phyloP scores from a whole-genome alignment of 2,888 invertebrate species.

The Opisthograptis luteolata region DNA sequence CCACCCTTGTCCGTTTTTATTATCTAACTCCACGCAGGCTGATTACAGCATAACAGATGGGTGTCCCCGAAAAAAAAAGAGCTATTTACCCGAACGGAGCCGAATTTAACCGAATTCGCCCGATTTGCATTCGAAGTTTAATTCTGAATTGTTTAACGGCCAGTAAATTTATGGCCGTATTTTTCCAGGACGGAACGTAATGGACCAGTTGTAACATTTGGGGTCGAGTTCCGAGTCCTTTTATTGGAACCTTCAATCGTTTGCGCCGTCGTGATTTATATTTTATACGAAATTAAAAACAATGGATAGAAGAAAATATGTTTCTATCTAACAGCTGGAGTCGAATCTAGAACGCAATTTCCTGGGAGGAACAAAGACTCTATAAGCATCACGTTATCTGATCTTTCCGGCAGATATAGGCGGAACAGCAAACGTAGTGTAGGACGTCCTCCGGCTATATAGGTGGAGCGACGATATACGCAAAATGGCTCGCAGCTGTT shows the following conservation, averaged over 20 bases:
- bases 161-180: conserved; percentile 37
- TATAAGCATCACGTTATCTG: too few relatives aligned
- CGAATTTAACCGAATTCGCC: conserved; percentile 17
- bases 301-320: conserved; percentile 16
- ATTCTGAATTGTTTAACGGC: conserved; percentile 36
- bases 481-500: too few relatives aligned
- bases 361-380: too few relatives aligned
- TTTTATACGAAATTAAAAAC: conserved; percentile 18
- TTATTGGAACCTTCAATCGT: conserved; percentile 24
- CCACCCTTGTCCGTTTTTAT: conserved; percentile 24
- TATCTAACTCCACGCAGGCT: conserved; percentile 26
- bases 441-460: too few relatives aligned
- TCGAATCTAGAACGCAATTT: too few relatives aligned
- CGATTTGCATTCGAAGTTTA: conserved; percentile 40
- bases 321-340: not conserved
- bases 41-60: conserved; percentile 29
- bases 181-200: conserved; percentile 30
- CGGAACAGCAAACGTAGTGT: too few relatives aligned
- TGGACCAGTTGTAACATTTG: conserved; percentile 32
- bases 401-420: too few relatives aligned
- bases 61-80: conserved; percentile 25
- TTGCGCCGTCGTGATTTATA: conserved; percentile 18
- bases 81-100: conserved; percentile 18
- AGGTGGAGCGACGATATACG: too few relatives aligned
- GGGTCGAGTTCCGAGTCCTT: conserved; percentile 22